Evolutionary conservation across 1,140 invertebrate genomes (phyloP).

Genomic region (Colletes latitarsis): DNA sequence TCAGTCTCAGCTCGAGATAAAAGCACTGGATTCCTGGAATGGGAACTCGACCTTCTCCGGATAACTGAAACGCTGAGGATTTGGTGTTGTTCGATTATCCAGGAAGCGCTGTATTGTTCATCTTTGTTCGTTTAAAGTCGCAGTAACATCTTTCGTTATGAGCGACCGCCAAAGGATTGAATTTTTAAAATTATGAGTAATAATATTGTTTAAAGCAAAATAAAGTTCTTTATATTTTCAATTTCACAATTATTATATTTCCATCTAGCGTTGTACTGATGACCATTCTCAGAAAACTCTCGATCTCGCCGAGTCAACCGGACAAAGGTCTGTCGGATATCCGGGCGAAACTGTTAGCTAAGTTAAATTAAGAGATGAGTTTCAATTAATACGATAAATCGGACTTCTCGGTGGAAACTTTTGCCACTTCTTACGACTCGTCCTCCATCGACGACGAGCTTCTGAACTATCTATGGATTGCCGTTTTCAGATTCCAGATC

Average conservation of each 20-base stretch:
- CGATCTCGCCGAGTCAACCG: background rate
- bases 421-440: constrained; percentile 10
- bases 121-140: too few species aligned
- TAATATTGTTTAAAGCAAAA: too few species aligned
- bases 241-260: background rate
- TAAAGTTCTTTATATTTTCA: too few species aligned
- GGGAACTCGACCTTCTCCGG: too few species aligned
- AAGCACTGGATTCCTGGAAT: too few species aligned
- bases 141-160: too few species aligned
- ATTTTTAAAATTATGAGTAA: too few species aligned
- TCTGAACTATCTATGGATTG: background rate
- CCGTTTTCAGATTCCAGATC: background rate
- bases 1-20: too few species aligned
- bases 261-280: background rate
- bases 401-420: constrained; percentile 8
- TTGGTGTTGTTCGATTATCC: too few species aligned
- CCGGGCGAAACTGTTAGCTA: constrained; percentile 39
- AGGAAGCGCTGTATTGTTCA: too few species aligned
- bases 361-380: constrained; percentile 63
- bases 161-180: too few species aligned
- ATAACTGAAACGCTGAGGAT: too few species aligned
- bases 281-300: background rate
- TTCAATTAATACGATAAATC: constrained; percentile 64
- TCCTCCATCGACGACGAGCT: constrained; percentile 5
- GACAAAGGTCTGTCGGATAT: constrained; percentile 21